These are phyloP conservation scores for Diadema setosum DNA, from an alignment of 35 echinoderm and acorn worm genomes.

Conservation along the genomic window DNA sequence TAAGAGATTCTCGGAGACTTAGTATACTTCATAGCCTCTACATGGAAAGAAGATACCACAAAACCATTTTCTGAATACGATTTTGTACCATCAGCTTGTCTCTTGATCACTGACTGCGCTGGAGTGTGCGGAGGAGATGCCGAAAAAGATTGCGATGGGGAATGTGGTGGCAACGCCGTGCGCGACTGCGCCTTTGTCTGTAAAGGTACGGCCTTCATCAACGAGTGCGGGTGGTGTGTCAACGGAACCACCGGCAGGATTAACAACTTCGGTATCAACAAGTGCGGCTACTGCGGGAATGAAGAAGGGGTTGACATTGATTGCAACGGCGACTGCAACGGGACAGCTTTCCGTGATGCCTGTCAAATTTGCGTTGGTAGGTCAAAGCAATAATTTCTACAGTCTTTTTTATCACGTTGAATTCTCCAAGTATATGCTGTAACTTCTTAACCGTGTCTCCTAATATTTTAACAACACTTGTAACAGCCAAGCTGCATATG, in stretches of 20 bases:
- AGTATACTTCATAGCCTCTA: no score
- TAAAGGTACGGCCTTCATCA: constrained; percentile 27
- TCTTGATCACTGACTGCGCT: constrained; percentile 40
- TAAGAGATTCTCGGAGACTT: no score
- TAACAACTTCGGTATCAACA: constrained; percentile 12
- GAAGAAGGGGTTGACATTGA: constrained; percentile 19
- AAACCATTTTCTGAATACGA: no score
- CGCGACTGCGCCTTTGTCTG: constrained; percentile 55
- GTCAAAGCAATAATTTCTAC: no score
- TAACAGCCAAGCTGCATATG: no score
- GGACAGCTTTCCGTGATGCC: constrained; percentile 46
- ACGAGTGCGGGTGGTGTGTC: constrained; percentile 58
- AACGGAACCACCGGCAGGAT: constrained; percentile 27
- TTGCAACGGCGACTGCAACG: constrained; percentile 65
- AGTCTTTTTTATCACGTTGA: no score
- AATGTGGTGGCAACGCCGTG: constrained; percentile 39
- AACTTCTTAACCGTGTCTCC: no score
- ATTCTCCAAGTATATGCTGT: no score
- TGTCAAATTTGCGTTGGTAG: constrained; percentile 80
- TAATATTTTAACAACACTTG: no score
- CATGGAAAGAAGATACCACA: no score
- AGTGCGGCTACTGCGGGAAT: constrained; percentile 26
- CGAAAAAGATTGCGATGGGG: constrained; percentile 17
- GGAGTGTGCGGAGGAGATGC: constrained; percentile 62
- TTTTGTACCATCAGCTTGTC: constrained; percentile 25